Evolutionary conservation across 2,888 invertebrate genomes (phyloP).

Genomic region (Adelphocoris suturalis): DNA sequence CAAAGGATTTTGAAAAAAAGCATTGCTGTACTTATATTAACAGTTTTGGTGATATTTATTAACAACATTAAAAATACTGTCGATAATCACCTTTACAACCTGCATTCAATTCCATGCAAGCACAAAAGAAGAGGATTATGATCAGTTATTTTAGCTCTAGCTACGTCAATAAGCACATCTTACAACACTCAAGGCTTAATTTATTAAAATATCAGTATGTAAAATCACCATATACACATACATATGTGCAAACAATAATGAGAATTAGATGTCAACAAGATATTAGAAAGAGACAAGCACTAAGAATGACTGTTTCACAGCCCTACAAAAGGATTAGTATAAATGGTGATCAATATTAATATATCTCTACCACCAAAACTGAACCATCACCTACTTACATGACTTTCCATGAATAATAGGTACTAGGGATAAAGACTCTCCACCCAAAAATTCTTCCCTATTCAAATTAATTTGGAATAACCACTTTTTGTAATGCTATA

Average conservation of each 20-base stretch:
- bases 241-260: not conserved
- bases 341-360: no score
- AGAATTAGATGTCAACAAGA: no score
- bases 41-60: slow-evolving; percentile 55
- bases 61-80: slow-evolving; percentile 62
- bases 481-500: no score
- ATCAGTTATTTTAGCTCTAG: slow-evolving; percentile 71
- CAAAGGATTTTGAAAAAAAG: not conserved
- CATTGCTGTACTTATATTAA: slow-evolving; percentile 55
- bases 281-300: no score
- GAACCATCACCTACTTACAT: no score
- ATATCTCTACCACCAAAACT: no score
- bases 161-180: slow-evolving; percentile 74
- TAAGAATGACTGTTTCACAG: no score
- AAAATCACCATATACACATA: slow-evolving; percentile 26
- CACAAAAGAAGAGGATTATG: slow-evolving; percentile 76
- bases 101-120: slow-evolving; percentile 77
- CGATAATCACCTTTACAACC: slow-evolving; percentile 77
- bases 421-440: no score
- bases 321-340: no score
- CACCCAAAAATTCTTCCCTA: no score
- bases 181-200: slow-evolving; percentile 69
- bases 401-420: no score
- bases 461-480: no score
- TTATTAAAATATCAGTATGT: not conserved